Base-by-base conservation (phyloP, 1,140 invertebrate genomes). In the Periplaneta americana region DNA sequence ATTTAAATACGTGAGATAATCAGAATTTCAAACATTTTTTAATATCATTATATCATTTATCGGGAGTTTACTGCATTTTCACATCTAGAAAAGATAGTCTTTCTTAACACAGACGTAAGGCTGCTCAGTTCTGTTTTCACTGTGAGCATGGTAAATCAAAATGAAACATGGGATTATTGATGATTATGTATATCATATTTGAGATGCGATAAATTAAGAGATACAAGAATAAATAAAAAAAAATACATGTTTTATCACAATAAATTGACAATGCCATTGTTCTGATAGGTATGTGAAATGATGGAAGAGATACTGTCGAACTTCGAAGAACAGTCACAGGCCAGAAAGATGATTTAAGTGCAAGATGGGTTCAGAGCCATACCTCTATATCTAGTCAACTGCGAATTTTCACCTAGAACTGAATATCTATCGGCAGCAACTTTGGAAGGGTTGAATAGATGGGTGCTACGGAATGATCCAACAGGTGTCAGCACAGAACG, bases 371-470 rank as follows among this genome's bases (percentile, higher is more conserved):
- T n/a, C 0, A 34, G n/a, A 75, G 34, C 6, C 48, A 78, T 76
- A 85, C 85, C 85, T 83, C 85, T 82, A 39, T 85, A 85, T 82
- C 83, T 84, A 75, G 66, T 36, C 15, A 85, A 77, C 75, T 84
- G 84, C 35, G 83, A 81, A 33, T 28, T 33, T 33, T 82, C 79
- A n/a, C 75, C 57, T 78, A 79, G 74, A 31, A 76, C 80, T 39
- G 66, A 84, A 82, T 75, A 80, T 74, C 78, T 85, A 34, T 83
- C 82, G 18, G 81, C 80, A 31, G 80, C 82, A 39, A 78, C 78
- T 76, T 82, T 81, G 32, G 79, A 74, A n/a, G 85, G 83, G 75
- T 83, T 85, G 74, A 85, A 84, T 18, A 85, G 77, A 48, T 84
- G 83, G 32, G 83, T 79, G 79, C 82, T 85, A 34, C 85, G 77